phyloP scores from a whole-genome alignment of 2,888 invertebrate species.

The Drosophila pseudotalamancana region DNA sequence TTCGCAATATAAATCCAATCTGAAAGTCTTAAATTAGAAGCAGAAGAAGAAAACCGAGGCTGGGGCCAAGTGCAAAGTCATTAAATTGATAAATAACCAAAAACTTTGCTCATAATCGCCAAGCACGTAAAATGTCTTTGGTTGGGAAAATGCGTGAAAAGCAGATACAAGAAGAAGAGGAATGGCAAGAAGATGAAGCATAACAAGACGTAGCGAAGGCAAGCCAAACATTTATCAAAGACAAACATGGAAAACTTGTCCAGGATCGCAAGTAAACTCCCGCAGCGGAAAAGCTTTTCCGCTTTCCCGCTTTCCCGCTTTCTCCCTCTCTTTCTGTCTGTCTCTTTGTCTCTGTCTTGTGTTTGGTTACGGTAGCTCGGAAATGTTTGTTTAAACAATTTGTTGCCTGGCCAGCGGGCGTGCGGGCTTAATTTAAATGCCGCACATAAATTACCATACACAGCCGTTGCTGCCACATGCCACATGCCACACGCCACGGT shows the following conservation, averaged over 20 bases:
- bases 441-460: slow-evolving; percentile 73
- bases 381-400: slow-evolving; percentile 66
- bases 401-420: slow-evolving; percentile 43
- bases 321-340: neutral
- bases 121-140: slow-evolving; percentile 47
- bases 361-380: slow-evolving; percentile 15
- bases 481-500: neutral
- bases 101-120: slow-evolving; percentile 75
- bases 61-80: slow-evolving; percentile 59
- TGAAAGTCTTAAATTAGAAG: slow-evolving; percentile 53
- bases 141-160: slow-evolving; percentile 26
- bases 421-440: slow-evolving; percentile 66
- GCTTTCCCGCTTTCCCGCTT: neutral
- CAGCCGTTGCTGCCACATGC: slow-evolving; percentile 5
- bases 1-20: slow-evolving; percentile 69
- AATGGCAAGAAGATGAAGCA: neutral
- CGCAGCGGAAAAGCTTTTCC: neutral
- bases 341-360: neutral
- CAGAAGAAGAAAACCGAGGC: neutral
- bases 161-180: neutral
- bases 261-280: slow-evolving; percentile 29
- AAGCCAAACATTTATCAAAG: slow-evolving; percentile 62
- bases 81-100: slow-evolving; percentile 78
- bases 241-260: slow-evolving; percentile 28
- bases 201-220: neutral